Conservation (phyloP, 2,113 vertebrate genomes). For the Ptyas mucosa region DNA sequence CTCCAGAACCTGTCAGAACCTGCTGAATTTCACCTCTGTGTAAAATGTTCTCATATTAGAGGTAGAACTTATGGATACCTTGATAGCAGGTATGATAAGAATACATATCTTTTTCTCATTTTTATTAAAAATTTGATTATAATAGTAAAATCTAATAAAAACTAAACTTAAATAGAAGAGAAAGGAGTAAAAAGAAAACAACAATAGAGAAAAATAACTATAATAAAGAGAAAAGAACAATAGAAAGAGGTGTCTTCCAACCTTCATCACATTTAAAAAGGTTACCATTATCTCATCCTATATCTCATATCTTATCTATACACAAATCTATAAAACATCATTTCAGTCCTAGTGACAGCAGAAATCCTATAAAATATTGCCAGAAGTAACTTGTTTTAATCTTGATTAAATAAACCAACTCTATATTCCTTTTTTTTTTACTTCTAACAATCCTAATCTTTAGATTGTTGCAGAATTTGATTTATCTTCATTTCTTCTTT, state of each 20-base stretch:
- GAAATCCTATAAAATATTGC: background rate
- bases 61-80: background rate
- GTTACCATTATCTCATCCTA: background rate
- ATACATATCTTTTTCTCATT: background rate
- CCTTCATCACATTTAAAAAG: background rate
- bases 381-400: background rate
- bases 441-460: background rate
- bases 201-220: background rate
- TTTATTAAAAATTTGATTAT: background rate
- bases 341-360: background rate
- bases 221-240: background rate
- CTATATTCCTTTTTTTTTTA: background rate
- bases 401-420: background rate
- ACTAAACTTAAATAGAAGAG: background rate
- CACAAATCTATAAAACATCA: background rate
- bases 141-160: background rate
- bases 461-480: background rate
- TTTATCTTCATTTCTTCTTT: background rate
- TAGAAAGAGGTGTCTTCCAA: background rate
- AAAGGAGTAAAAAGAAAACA: background rate
- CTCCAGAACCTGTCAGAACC: too few relatives aligned
- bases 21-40: too few relatives aligned
- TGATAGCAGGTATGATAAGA: background rate
- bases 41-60: background rate
- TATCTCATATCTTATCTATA: background rate